These are phyloP conservation scores for Euspilapteryx auroguttella DNA, from an alignment of 2,888 invertebrate species.

Conservation along the genomic window DNA sequence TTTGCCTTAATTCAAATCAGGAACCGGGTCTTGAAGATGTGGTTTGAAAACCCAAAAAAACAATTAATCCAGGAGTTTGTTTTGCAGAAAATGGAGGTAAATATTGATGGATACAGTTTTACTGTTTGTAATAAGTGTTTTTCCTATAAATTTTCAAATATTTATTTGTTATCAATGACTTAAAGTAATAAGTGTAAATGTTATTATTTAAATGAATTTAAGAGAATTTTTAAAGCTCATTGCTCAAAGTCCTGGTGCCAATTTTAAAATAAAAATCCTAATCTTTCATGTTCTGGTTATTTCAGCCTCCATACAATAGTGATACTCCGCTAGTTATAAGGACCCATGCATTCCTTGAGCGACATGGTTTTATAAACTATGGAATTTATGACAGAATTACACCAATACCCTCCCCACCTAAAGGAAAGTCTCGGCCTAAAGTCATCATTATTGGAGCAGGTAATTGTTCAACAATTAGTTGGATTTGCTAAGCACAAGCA, in stretches of 20 bases:
- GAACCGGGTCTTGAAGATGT: constrained; percentile 88
- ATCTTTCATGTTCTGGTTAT: no score
- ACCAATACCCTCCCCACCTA: constrained; percentile 61
- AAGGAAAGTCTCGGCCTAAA: constrained; percentile 67
- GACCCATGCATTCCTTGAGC: constrained; percentile 88
- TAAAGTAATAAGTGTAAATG: no score
- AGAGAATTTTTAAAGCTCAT: no score
- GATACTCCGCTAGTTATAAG: constrained; percentile 83
- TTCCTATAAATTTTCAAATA: no score
- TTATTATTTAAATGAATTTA: no score
- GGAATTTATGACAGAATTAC: constrained; percentile 90
- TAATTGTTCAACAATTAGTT: constrained; percentile 6
- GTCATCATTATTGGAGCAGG: constrained; percentile 73
- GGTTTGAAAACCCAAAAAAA: constrained; percentile 94
- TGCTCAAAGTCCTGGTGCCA: no score
- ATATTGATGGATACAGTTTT: no score
- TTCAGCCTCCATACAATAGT: constrained; percentile 86
- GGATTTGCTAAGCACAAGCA: no score
- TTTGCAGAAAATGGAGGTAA: constrained; percentile 73
- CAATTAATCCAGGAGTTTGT: constrained; percentile 84
- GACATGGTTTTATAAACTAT: constrained; percentile 97
- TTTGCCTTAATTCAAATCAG: constrained; percentile 91
- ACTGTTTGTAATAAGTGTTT: no score
- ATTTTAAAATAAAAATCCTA: no score
- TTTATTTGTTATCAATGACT: no score